Base-by-base conservation (phyloP, 2,797 vertebrate species). In the Danio tinwini region DNA sequence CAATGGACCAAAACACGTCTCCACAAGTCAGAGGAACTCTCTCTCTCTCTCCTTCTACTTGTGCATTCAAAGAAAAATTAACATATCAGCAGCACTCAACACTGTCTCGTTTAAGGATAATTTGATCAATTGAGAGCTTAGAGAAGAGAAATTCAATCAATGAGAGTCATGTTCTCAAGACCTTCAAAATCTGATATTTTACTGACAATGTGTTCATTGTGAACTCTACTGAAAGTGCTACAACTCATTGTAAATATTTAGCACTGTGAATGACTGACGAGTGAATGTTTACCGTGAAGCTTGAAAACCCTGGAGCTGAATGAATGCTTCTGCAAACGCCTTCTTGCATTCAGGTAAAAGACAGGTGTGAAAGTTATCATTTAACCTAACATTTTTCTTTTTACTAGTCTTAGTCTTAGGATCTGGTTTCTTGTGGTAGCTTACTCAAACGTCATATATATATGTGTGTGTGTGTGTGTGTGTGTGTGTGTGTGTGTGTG, bases 141-240 rank as follows among this genome's bases (percentile, higher is more conserved):
- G 42, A 42, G 76, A 50, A 80, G 56, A 82, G 12, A 13, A 11
- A 50, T 63, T 75, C 62, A 84, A 84, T 84, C 80, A 82, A 68
- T 82, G 12, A 77, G 0, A 29, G 29, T 74, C 7, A 8, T 67
- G n/a, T 40, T 82, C 37, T 72, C 12, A 61, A 69, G 53, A 45
- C 1, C 5, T 47, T 75, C 72, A 75, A 75, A 65, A 59, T 58
- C 37, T 74, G 7, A 17, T 62, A 6, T 52, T 8, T 55, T 56
- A n/a, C 14, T 9, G 13, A 14, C 71, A 74, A 12, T 16, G 29
- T 52, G 45, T 59, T 40, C 49, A 68, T 45, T n/a, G 45, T 73
- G 44, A 56, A 56, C 55, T 50, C 52, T 42, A 59, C 21, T n/a
- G 44, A 72, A 44, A 50, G 10, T 49, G 40, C 37, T 42, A 55